These are phyloP conservation scores for Pampusana beccarii DNA, from an alignment of 2,113 vertebrate genomes.

Conservation along the genomic window DNA sequence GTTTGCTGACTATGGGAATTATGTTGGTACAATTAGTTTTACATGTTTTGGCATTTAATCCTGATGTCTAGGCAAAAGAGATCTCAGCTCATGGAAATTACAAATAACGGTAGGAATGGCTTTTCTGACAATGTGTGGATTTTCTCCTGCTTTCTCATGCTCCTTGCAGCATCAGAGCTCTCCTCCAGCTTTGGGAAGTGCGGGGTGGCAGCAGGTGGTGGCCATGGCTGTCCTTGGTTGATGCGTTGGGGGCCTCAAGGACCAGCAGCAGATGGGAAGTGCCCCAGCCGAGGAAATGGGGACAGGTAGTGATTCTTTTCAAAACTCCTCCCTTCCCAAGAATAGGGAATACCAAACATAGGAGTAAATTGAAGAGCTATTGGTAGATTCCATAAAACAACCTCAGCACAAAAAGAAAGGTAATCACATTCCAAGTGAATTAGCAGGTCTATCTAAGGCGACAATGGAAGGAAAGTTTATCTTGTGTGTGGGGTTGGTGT, in stretches of 20 bases:
- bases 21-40: neutral
- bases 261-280: neutral
- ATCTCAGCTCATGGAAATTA: neutral
- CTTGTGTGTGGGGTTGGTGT: neutral
- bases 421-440: neutral
- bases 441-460: neutral
- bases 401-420: neutral
- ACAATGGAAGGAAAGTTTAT: neutral
- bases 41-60: constrained; percentile 53
- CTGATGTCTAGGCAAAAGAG: neutral
- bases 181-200: neutral
- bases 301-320: neutral
- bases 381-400: neutral
- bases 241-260: too few relatives aligned
- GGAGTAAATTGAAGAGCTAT: neutral
- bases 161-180: neutral
- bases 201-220: neutral
- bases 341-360: neutral
- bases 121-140: neutral
- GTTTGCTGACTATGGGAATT: constrained; percentile 28
- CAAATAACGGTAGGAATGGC: neutral
- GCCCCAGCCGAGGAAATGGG: neutral
- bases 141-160: neutral
- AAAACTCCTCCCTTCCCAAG: neutral
- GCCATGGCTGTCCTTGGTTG: neutral